Percentiles rank a stretch among this genome's conserved stretches.
These are phyloP conservation scores for Holothuria glaberrima DNA, from an alignment of 35 echinoderm and acorn worm species.

Conservation along the genomic window DNA sequence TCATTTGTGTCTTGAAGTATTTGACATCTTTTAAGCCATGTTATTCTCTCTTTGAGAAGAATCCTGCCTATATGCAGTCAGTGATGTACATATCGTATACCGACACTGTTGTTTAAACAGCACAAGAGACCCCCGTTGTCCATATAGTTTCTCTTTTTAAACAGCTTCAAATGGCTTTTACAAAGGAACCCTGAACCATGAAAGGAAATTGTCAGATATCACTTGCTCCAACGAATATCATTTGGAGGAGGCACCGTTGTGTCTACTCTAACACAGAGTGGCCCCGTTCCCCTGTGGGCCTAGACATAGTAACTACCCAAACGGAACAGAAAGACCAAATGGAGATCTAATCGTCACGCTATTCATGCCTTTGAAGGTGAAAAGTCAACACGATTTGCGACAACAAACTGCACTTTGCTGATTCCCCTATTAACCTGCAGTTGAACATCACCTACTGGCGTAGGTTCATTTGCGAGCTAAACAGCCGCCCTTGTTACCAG, in stretches of 20 bases:
- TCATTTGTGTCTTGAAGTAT: too few species aligned
- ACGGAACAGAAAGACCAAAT: background rate
- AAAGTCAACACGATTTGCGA: background rate
- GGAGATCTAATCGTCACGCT: background rate
- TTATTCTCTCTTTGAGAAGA: too few species aligned
- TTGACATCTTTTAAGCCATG: too few species aligned
- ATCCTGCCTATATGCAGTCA: too few species aligned
- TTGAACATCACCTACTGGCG: background rate
- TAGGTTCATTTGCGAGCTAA: background rate
- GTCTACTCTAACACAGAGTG: background rate
- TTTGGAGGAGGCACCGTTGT: slow-evolving; percentile 6
- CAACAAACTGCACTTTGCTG: background rate
- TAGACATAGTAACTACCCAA: background rate
- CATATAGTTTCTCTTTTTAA: too few species aligned
- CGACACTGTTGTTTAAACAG: too few species aligned
- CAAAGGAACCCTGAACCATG: too few species aligned
- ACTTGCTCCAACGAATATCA: background rate
- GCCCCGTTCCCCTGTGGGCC: background rate
- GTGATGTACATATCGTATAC: too few species aligned
- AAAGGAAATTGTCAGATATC: background rate
- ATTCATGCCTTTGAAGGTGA: background rate
- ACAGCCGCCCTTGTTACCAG: background rate
- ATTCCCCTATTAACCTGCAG: background rate
- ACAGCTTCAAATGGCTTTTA: too few species aligned
- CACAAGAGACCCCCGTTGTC: too few species aligned